Conservation (phyloP, 2,113 vertebrate species). For the Spilogale gracilis region DNA sequence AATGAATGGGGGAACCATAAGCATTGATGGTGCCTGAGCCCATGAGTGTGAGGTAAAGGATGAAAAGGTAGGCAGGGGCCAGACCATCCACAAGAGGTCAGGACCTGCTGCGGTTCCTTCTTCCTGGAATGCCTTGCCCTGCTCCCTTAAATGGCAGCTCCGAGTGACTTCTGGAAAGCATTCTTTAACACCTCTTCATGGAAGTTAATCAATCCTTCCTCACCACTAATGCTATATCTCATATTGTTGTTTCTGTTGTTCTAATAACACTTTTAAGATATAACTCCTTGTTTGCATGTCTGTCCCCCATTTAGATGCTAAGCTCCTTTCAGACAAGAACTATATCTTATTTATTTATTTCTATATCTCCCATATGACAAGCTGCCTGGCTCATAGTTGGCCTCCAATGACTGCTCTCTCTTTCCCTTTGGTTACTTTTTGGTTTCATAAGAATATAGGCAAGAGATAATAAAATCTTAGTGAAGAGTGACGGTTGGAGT, state of each 20-base stretch:
- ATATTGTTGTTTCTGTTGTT: background rate
- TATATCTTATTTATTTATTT: background rate
- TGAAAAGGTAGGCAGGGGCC: background rate
- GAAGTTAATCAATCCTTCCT: background rate
- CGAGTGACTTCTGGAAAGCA: constrained; percentile 29
- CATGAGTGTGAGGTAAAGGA: background rate
- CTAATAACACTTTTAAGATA: background rate
- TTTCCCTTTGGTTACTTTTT: constrained; percentile 9
- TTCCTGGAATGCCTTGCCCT: background rate
- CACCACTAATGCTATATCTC: background rate
- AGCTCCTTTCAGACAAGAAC: background rate
- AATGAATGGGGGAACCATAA: background rate
- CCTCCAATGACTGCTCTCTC: background rate
- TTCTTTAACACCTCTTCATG: background rate
- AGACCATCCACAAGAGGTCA: background rate
- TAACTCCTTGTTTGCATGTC: background rate
- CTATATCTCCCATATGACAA: background rate
- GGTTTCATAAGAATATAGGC: constrained; percentile 17
- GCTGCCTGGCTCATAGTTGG: background rate
- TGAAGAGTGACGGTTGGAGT: background rate
- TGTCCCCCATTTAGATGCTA: background rate
- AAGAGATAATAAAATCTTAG: constrained; percentile 32
- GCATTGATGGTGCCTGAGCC: background rate
- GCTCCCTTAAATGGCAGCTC: background rate
- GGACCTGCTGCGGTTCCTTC: background rate